Percentiles rank a stretch among this genome's conserved stretches.
Conservation (phyloP, 1,140 invertebrate species). For the Ectropis grisescens region DNA sequence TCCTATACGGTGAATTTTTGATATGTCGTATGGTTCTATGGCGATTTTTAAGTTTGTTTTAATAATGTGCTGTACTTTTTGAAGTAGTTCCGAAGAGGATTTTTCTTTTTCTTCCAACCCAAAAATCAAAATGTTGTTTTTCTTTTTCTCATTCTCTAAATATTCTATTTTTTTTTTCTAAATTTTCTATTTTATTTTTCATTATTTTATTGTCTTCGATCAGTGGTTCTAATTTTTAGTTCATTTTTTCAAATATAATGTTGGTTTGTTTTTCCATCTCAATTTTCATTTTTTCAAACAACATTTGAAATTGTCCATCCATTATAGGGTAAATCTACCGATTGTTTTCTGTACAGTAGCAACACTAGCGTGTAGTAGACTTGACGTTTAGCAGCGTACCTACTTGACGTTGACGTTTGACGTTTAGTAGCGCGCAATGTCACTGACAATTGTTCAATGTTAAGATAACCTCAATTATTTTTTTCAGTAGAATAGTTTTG, state of each 20-base stretch:
- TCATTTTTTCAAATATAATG: conserved; percentile 16
- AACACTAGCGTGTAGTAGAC: conserved; percentile 7
- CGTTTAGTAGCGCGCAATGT: background rate
- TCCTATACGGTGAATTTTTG: conserved; percentile 14
- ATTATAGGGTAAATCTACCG: too few species aligned
- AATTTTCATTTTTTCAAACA: conserved; percentile 18
- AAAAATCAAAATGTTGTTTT: conserved; percentile 14
- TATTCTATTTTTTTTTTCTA: conserved; percentile 6
- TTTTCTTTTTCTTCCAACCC: conserved; percentile 15
- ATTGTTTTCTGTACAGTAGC: conserved; percentile 3
- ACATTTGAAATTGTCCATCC: conserved; percentile 18
- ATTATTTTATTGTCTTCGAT: conserved; percentile 16
- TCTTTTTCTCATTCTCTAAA: background rate
- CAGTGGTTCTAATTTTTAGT: conserved; percentile 13
- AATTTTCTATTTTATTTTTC: conserved; percentile 16
- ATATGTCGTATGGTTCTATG: conserved; percentile 7
- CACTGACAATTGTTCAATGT: background rate
- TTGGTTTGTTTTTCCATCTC: conserved; percentile 19
- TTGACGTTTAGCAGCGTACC: too few species aligned
- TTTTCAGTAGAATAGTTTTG: too few species aligned
- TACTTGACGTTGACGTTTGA: background rate
- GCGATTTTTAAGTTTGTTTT: conserved; percentile 9
- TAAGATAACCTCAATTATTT: too few species aligned
- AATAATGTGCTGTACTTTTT: conserved; percentile 5
- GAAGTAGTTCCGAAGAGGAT: conserved; percentile 3